Evolutionary conservation across 2,113 vertebrate species (phyloP), one percentile per base, ranked within the genome.

Genomic region (Melanostigma gelatinosum): DNA sequence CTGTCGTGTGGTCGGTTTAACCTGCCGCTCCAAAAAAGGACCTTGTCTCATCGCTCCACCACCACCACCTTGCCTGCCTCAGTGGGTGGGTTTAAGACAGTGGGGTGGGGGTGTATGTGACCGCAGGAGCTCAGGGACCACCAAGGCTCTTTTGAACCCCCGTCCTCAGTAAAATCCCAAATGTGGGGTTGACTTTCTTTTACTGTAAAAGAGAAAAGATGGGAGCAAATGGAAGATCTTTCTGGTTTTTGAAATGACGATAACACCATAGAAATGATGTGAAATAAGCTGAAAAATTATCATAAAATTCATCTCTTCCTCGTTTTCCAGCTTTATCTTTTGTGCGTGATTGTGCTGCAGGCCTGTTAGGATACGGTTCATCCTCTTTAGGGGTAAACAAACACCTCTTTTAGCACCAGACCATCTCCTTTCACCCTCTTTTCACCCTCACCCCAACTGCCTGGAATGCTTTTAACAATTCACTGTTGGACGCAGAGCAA

Each of bases 401-500:
- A 85, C 83, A 72, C 77, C 82, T 83, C 85, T 87, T 91, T 91
- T 89, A 87, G 88, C 84, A 87, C 50, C 58, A 73, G 87, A 89
- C 66, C 75, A 18, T 88, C 79, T 85, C 87, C 88, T 87, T 85
- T 89, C 87, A 90, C 91, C 87, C 86, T 87, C 82, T 80, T 91
- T 89, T 88, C 87, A 87, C 85, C 91, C 87, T 85, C 90, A 84
- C 85, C 84, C 83, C 76, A 76, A 83, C 89, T 54, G 80, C 79
- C 89, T 85, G 93, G 94, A 95, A 95, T 95, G 93, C 94, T 94
- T 94, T 94, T 92, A 95, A 93, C 87, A 85, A 90, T 93, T 91
- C 84, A 85, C 87, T 64, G 84, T 91, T 24, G 50, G 88, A 90
- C 83, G 72, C 75, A 75, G 88, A 88, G 87, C 90, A 90, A 93